phyloP scores from a whole-genome alignment of 2,113 vertebrate genomes.

The Apodemus sylvaticus region DNA sequence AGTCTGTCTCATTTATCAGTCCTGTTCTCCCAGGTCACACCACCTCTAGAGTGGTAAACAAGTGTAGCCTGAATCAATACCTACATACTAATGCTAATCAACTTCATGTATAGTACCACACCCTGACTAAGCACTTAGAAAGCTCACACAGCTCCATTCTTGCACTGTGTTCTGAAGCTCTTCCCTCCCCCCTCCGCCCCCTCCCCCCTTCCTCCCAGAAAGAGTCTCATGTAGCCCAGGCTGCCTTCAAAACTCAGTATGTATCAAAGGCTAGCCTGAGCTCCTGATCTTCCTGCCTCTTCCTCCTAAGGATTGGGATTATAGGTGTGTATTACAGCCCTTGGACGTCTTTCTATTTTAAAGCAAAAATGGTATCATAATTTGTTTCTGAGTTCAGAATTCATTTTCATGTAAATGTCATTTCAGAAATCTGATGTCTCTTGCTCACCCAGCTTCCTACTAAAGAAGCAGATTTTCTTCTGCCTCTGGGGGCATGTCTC shows the following conservation, averaged over 20 bases:
- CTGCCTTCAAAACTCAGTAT: background rate
- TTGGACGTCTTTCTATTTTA: background rate
- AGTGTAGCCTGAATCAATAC: background rate
- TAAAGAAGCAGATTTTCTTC: background rate
- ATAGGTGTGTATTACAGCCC: background rate
- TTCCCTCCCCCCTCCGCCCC: too few relatives aligned
- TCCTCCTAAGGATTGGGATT: background rate
- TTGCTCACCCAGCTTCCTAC: background rate
- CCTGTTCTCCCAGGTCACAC: background rate
- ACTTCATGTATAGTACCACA: too few relatives aligned
- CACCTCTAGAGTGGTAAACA: background rate
- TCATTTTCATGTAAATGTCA: slow-evolving; percentile 3
- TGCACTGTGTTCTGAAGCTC: too few relatives aligned
- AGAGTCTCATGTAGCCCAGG: background rate
- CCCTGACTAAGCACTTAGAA: too few relatives aligned
- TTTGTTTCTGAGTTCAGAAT: slow-evolving; percentile 33
- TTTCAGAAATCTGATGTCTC: background rate
- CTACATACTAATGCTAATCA: too few relatives aligned
- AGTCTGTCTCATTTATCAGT: background rate
- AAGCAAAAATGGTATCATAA: background rate
- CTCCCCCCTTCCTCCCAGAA: background rate
- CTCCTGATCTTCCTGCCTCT: too few relatives aligned
- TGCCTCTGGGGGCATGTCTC: background rate
- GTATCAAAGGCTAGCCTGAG: too few relatives aligned
- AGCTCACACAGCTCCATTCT: too few relatives aligned